Evolutionary conservation across 2,797 vertebrate species (phyloP).

Genomic region (Pseudochaenichthys georgianus): DNA sequence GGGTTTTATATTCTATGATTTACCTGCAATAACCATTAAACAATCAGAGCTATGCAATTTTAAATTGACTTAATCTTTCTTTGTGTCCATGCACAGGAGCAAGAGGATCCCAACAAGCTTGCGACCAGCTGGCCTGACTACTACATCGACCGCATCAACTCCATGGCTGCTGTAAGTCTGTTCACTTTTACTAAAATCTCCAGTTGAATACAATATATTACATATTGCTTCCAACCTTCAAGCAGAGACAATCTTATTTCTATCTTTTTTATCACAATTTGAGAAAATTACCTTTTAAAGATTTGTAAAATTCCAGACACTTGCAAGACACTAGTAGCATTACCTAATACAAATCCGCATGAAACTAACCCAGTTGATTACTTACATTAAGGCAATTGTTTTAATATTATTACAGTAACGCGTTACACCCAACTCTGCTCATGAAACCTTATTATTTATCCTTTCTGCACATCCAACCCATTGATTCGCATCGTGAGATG

Average conservation of each 20-base stretch:
- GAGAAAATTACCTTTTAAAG: too few relatives aligned
- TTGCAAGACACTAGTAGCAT: too few relatives aligned
- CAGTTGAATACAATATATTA: background rate
- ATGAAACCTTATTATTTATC: too few relatives aligned
- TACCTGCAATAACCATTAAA: background rate
- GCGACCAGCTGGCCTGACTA: conserved; percentile 99
- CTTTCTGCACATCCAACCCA: too few relatives aligned
- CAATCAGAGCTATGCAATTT: background rate
- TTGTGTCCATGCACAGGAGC: conserved; percentile 87
- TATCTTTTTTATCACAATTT: too few relatives aligned
- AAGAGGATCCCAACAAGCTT: conserved; percentile 98
- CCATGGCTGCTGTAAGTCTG: conserved; percentile 95
- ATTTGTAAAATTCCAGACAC: too few relatives aligned
- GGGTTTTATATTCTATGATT: conserved; percentile 1
- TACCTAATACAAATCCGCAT: too few relatives aligned
- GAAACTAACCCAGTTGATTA: too few relatives aligned
- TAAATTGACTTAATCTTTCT: conserved; percentile 39
- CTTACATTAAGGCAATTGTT: too few relatives aligned
- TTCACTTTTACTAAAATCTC: background rate
- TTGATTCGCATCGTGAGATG: too few relatives aligned
- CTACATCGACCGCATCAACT: conserved; percentile 98
- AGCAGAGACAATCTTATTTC: background rate
- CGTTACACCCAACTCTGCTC: too few relatives aligned
- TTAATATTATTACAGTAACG: too few relatives aligned
- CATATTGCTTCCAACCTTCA: background rate